Evolutionary conservation across 2,797 vertebrate species (phyloP), one percentile per base, ranked within the genome.

Genomic region (Cryptoprocta ferox): DNA sequence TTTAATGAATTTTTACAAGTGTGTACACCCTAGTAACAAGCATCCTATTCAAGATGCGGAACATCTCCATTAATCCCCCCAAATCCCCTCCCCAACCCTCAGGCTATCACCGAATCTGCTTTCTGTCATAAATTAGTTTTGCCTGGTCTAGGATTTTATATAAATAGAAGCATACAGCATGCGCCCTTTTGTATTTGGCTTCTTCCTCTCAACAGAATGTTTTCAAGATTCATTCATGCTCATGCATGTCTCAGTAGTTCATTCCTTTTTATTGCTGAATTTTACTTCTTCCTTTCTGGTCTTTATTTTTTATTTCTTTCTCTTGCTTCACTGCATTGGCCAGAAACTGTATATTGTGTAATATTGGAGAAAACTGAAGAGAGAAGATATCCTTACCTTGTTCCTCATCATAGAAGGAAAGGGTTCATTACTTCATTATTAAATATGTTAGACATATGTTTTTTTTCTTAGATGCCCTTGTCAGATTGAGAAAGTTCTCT

Each of bases 191-290:
- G 66, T 91, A 86, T 85, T 63, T 82, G 73, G 30, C 45, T 82
- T 84, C 65, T 81, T 89, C 85, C n/a, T 90, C 56, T 75, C 50
- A 89, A 66, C 32, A 42, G 39, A 81, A 61, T 76, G 82, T 35
- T 95, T 87, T 65, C 88, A 59, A 76, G 48, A 84, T 56, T 66
- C 79, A 84, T 91, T 80, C 78, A 61, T 63, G 42, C 21, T 80
- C 39, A 63, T 65, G 50, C n/a, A 26, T 24, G 2, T 81, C 75
- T 93, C 32, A 59, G 61, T 50, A 50, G 50, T 61, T 88, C n/a
- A 65, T 96, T 91, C 53, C 30, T 92, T 94, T 91, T 78, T 87
- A 94, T 28, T 66, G 21, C 32, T 85, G 53, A 83, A 32, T 84
- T 76, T 96, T 65, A 85, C 37, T 88, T 87, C 89, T 75, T 87